Base-by-base conservation (phyloP, 2,113 vertebrate species). In the Myrmecophaga tridactyla region DNA sequence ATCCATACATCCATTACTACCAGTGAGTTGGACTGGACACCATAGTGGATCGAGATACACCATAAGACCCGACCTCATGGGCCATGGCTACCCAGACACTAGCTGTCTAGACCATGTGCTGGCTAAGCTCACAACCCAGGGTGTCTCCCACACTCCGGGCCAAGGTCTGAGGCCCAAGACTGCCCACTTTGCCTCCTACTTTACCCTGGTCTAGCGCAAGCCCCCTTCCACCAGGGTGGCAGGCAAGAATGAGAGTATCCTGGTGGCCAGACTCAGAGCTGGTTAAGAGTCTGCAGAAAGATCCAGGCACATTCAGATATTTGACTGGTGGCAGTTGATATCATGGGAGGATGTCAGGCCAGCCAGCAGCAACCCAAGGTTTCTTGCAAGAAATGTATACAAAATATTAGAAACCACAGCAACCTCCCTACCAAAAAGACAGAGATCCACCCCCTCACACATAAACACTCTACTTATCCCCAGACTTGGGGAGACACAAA, bases 21-120 rank as follows among this genome's bases (percentile, higher is more conserved):
- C 0, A 99, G 99, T 0, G 99, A 99, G 98, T 98, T 98, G 0
- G 99, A 99, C 98, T 98, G 0, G 99, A 99, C 98, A 99, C 99
- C 0, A 99, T 99, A 96, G 99, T 99, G 77, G 99, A 99, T 99
- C 9, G 99, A 99, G 98, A 99, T 99, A 95, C 99, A 99, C 96
- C 99, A 99, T 98, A 99, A 99, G 98, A 99, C 99, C 0, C 97
- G 99, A 99, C 98, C 98, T 99, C 97, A 99, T 99, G 0, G 99
- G 99, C 73, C 99, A 99, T 0, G 99, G 99, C 94, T 99, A 99
- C 98, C 99, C 99, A 0, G 99, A 99, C 82, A 99, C 98, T 94
- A 99, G 99, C 97, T 99, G 99, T 97, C 98, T 99, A 97, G 99
- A 99, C 98, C 99, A 99, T n/a, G 99, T 99, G 95, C 98, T 99